These are phyloP conservation scores for Thunnus maccoyii DNA, from an alignment of 2,113 vertebrate genomes.

Conservation along the genomic window DNA sequence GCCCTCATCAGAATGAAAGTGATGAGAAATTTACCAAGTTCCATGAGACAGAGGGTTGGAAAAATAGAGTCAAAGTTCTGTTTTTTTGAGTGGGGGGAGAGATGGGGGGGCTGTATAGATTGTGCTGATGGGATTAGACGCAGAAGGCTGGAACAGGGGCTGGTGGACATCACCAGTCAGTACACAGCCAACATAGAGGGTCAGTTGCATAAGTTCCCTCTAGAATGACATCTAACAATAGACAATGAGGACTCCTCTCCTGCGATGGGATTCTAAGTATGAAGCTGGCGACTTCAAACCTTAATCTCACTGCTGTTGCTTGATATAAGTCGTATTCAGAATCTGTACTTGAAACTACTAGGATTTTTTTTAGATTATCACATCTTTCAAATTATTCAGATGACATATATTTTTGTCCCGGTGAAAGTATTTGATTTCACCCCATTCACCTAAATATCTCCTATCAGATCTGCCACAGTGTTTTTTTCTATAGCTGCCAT, in stretches of 20 bases:
- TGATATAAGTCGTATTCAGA: background rate
- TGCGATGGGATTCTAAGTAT: background rate
- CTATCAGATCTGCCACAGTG: too few relatives aligned
- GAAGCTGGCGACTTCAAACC: background rate
- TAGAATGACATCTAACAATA: background rate
- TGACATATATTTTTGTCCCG: too few relatives aligned
- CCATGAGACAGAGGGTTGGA: conserved; percentile 28
- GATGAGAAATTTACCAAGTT: conserved; percentile 60
- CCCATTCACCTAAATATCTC: too few relatives aligned
- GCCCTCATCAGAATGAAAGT: conserved; percentile 63
- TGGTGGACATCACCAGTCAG: conserved; percentile 8
- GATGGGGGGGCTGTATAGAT: background rate
- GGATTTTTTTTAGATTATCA: too few relatives aligned
- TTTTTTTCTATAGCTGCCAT: too few relatives aligned
- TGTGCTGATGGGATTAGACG: conserved; percentile 2
- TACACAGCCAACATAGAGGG: background rate
- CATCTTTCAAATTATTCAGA: too few relatives aligned
- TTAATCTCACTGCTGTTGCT: background rate
- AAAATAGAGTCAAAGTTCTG: conserved; percentile 30
- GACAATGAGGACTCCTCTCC: background rate
- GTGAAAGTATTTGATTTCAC: too few relatives aligned
- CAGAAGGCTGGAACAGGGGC: background rate
- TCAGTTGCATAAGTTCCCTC: conserved; percentile 6
- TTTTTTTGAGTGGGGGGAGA: background rate
- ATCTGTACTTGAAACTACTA: too few relatives aligned